Conservation (phyloP, 2,888 invertebrate genomes). For the Pogonocherus hispidulus region DNA sequence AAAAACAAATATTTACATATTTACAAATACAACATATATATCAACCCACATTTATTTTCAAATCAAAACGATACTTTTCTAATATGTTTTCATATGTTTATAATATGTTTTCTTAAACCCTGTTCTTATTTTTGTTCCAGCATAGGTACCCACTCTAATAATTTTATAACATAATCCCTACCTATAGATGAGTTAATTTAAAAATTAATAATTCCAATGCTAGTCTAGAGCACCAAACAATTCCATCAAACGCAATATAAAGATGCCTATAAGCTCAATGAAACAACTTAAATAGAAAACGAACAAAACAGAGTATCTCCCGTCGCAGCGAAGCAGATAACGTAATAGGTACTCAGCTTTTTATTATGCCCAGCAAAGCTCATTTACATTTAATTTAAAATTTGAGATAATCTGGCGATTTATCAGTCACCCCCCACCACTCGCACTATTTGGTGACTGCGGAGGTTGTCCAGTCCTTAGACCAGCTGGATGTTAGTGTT, state of each 20-base stretch:
- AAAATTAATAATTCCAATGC: too few species aligned
- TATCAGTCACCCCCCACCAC: conserved; percentile 44
- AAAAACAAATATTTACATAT: too few species aligned
- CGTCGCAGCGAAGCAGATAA: conserved; percentile 39
- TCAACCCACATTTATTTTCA: too few species aligned
- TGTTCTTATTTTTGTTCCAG: too few species aligned
- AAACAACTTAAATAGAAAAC: conserved; percentile 39
- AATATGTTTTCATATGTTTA: too few species aligned
- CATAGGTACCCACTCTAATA: too few species aligned
- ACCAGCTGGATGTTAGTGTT: conserved; percentile 47
- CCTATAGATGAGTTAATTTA: too few species aligned
- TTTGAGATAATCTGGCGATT: conserved; percentile 48
- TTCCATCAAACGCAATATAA: neutral
- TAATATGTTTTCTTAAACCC: too few species aligned
- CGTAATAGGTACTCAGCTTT: conserved; percentile 45
- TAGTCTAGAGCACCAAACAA: neutral
- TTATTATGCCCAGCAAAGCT: conserved; percentile 43
- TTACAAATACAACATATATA: too few species aligned
- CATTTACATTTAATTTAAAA: conserved; percentile 50
- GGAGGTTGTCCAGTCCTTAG: conserved; percentile 28
- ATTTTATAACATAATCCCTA: too few species aligned
- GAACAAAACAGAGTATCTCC: conserved; percentile 32
- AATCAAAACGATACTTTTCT: too few species aligned
- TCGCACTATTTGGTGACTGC: conserved; percentile 44
- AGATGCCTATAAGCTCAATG: neutral